Percentiles rank a stretch among this genome's conserved stretches.
phyloP scores from a whole-genome alignment of 1,140 invertebrate genomes.

The Caenorhabditis latens region DNA sequence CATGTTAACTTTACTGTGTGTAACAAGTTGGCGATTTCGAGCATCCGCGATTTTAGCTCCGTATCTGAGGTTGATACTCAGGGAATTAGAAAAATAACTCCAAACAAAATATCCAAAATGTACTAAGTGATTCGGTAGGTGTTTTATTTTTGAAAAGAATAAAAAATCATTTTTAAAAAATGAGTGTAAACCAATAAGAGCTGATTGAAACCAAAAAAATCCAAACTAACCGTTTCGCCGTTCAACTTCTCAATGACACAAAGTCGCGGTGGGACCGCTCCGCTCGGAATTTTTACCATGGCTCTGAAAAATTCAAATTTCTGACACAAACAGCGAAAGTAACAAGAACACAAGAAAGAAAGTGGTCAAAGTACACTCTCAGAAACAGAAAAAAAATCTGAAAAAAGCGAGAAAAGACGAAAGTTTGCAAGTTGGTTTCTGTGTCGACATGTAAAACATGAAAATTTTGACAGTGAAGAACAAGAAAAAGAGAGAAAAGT shows the following conservation, averaged over 20 bases:
- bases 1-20: too few relatives aligned
- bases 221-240: constrained; percentile 24
- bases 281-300: constrained; percentile 54
- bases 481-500: background rate
- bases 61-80: too few relatives aligned
- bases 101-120: too few relatives aligned
- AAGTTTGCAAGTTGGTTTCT: too few relatives aligned
- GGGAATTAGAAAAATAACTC: too few relatives aligned
- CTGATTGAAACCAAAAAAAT: background rate
- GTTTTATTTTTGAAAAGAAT: too few relatives aligned
- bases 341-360: background rate
- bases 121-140: too few relatives aligned
- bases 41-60: too few relatives aligned
- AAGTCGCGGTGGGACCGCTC: constrained; percentile 54
- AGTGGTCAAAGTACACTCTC: background rate
- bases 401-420: background rate
- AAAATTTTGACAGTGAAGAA: background rate
- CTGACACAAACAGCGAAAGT: background rate
- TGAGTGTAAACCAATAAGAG: too few relatives aligned
- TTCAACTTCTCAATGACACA: constrained; percentile 60
- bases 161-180: too few relatives aligned
- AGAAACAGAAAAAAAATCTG: background rate
- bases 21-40: too few relatives aligned
- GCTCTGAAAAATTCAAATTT: background rate
- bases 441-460: background rate